Evolutionary conservation across 2,113 vertebrate species (phyloP).

Genomic region (Procavia capensis): DNA sequence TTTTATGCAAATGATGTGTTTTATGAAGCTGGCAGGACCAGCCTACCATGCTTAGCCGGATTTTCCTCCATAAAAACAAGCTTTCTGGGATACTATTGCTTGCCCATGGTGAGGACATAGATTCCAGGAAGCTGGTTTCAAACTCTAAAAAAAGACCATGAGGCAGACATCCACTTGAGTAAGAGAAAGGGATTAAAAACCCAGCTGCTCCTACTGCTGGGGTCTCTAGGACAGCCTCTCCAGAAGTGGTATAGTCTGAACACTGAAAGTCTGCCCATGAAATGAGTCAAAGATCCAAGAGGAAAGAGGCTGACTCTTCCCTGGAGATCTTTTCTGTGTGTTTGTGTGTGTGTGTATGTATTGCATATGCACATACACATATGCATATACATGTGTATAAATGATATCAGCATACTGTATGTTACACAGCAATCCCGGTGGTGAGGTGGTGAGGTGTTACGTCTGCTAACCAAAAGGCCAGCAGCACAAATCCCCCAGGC

Average conservation of each 20-base stretch:
- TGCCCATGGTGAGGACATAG: slow-evolving; percentile 51
- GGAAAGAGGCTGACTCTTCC: neutral
- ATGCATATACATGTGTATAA: no score
- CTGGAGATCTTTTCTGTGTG: neutral
- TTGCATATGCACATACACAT: no score
- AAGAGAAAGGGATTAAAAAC: slow-evolving; percentile 19
- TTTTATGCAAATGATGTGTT: slow-evolving; percentile 42
- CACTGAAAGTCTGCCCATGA: neutral
- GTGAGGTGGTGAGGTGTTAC: no score
- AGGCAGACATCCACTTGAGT: slow-evolving; percentile 37
- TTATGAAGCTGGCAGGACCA: slow-evolving; percentile 43
- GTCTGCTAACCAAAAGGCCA: no score
- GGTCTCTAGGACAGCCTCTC: neutral
- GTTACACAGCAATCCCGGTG: no score
- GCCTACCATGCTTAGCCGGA: slow-evolving; percentile 49
- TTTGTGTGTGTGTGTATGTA: no score
- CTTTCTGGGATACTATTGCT: slow-evolving; percentile 51
- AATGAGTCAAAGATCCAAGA: neutral
- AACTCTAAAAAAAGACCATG: slow-evolving; percentile 60
- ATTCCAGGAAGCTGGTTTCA: slow-evolving; percentile 71
- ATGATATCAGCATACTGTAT: no score
- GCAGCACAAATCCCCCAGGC: no score
- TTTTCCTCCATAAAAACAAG: slow-evolving; percentile 74
- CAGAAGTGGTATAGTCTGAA: neutral
- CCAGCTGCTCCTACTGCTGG: neutral